phyloP scores from a whole-genome alignment of 2,888 invertebrate genomes.

The Agonopterix arenella region DNA sequence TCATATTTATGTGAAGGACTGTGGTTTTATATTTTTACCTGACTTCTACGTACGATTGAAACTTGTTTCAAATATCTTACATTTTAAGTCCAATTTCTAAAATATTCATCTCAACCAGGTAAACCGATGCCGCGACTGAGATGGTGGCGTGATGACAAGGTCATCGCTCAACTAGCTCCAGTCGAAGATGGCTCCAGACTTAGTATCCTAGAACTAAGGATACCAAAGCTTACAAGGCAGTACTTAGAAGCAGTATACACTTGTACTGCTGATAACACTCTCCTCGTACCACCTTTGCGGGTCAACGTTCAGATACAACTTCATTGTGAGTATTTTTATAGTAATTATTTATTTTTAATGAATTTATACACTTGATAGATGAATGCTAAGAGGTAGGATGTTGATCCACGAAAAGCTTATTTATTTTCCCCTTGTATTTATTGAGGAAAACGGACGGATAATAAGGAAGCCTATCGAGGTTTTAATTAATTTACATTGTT shows the following conservation, averaged over 20 bases:
- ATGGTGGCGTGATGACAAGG: conserved; percentile 69
- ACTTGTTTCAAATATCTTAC: too few species aligned
- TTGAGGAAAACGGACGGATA: too few species aligned
- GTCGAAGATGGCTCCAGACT: conserved; percentile 51
- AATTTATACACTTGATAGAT: not conserved
- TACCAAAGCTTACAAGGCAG: conserved; percentile 71
- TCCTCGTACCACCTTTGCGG: conserved; percentile 80
- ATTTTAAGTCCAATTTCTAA: too few species aligned
- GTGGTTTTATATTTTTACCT: too few species aligned
- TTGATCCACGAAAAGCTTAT: too few species aligned
- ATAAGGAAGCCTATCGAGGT: too few species aligned
- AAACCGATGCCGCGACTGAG: conserved; percentile 66
- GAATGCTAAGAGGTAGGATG: too few species aligned
- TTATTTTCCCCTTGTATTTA: too few species aligned
- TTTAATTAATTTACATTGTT: too few species aligned
- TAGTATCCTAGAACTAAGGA: conserved; percentile 49
- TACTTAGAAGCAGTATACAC: conserved; percentile 82
- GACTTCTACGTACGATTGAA: too few species aligned
- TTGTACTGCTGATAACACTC: conserved; percentile 85
- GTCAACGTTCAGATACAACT: conserved; percentile 83
- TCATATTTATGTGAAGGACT: too few species aligned
- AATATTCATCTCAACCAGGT: conserved; percentile 27
- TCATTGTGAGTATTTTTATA: conserved; percentile 70
- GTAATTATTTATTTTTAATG: not conserved
- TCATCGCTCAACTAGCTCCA: conserved; percentile 53